Base-by-base conservation (phyloP, 1,140 invertebrate genomes). In the Gonatopus flavifemur region DNA sequence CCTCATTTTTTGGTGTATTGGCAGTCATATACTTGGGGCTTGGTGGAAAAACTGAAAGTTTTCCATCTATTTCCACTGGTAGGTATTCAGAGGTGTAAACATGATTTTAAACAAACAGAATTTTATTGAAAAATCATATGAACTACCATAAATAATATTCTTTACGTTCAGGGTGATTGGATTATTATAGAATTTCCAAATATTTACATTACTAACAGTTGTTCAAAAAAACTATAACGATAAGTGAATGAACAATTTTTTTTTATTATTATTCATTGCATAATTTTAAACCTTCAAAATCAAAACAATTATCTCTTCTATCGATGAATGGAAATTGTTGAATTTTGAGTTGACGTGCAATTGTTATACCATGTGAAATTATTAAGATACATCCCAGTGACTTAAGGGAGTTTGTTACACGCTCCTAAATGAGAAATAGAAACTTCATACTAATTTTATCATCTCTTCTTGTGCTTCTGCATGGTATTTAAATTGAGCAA, bases 11-110 rank as follows among this genome's bases (percentile, higher is more conserved):
- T 74, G 76, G 82, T 63, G 67, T 80, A 52, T 72, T 88, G 64
- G 83, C 82, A 42, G 78, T 87, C 56, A 78, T 85, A 72, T 88
- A 88, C 70, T 77, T 86, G 67, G 84, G 85, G 58, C 72, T 78
- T 39, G 68, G 74, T 56, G 68, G 71, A 41, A 77, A 77, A 64
- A 50, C 59, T 12, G 75, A 77, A 2, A 64, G 48, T 9, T 64
- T 72, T 48, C 69, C 75, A 42, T 63, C 73, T 12, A 60, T 75
- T 46, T 55, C 74, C 56, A 52, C 66, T 65, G 76, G 76, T 78
- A 77, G 66, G 76, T 78, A 76, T 70, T 61, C 52, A 50, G 58
- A 62, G 41, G 33, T 40, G 41, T 55, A 43, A 37, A 37, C 37
- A 57, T 19, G 52, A 40, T 38, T 19, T 13, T 57, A 22, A 39